These are phyloP conservation scores for Syndactyla subalaris DNA, from an alignment of 2,797 vertebrate genomes.

Conservation along the genomic window DNA sequence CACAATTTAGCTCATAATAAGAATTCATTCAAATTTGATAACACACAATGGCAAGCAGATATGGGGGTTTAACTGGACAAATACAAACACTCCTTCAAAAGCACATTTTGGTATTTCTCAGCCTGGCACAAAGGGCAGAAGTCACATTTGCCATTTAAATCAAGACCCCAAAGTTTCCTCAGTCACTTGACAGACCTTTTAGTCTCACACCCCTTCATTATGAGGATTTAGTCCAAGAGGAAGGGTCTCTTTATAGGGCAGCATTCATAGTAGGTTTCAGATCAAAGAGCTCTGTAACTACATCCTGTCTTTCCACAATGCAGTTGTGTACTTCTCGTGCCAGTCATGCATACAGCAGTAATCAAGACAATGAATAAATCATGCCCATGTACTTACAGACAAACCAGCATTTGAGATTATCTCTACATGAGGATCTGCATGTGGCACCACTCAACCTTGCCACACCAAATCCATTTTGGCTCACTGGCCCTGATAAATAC, in stretches of 20 bases:
- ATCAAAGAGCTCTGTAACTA: background rate
- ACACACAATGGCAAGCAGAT: background rate
- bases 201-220: background rate
- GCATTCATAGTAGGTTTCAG: background rate
- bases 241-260: background rate
- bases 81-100: background rate
- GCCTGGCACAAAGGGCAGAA: background rate
- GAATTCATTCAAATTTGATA: background rate
- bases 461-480: background rate
- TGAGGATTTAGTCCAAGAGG: background rate
- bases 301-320: background rate
- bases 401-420: background rate
- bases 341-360: background rate
- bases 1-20: background rate
- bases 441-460: background rate
- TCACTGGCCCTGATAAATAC: background rate
- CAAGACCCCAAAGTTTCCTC: background rate
- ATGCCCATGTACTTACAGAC: background rate
- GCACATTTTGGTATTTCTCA: background rate
- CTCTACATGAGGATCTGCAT: background rate
- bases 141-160: background rate
- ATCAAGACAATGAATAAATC: constrained; percentile 1
- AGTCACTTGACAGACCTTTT: background rate
- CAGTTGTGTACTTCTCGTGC: background rate
- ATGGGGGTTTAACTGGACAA: background rate